Base-by-base conservation (phyloP, 2,888 invertebrate genomes). In the Scaptomyza cyrtandrae region DNA sequence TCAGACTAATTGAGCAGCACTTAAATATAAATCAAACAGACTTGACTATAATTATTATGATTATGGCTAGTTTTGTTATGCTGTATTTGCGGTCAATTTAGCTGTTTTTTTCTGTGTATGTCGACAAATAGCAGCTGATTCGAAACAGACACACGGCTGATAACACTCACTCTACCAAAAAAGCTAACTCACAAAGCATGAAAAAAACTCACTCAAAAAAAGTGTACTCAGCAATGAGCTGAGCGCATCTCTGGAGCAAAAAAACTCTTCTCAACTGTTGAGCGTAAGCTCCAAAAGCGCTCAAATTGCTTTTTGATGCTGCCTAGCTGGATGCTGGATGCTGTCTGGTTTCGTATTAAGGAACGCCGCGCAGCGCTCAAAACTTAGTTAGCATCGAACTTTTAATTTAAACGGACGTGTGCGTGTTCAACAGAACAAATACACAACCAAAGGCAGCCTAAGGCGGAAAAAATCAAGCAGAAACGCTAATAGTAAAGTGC, bases 311-410 rank as follows among this genome's bases (percentile, higher is more conserved):
- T 69, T 59, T 31, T 50, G 74, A 60, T 71, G 78, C 67, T 62
- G 68, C 13, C 19, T 7, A 6, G 43, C 43, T 44, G 43, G 41
- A 14, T 41, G 43, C 16, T 43, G 43, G 4, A 10, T 43, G 39
- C 39, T 39, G 4, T 11, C 31, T 33, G 19, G 19, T 58, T 67
- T 64, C 52, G 55, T 79, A 74, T 79, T 70, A 75, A 78, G 71
- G 72, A 57, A 64, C 71, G 69, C 46, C 48, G 53, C 56, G 27
- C 44, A 53, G 52, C 49, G 55, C 72, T 66, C 75, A 70, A 65
- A 67, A 78, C 77, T 91, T 86, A 91, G 91, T 91, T 88, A 84
- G 84, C 85, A 86, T 84, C 88, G 90, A 89, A 90, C 91, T 86
- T 90, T 90, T 83, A 89, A 86, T 86, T 84, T 80, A 89, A 83